These are phyloP conservation scores for Periplaneta americana DNA, from an alignment of 1,140 invertebrate species.

Conservation along the genomic window DNA sequence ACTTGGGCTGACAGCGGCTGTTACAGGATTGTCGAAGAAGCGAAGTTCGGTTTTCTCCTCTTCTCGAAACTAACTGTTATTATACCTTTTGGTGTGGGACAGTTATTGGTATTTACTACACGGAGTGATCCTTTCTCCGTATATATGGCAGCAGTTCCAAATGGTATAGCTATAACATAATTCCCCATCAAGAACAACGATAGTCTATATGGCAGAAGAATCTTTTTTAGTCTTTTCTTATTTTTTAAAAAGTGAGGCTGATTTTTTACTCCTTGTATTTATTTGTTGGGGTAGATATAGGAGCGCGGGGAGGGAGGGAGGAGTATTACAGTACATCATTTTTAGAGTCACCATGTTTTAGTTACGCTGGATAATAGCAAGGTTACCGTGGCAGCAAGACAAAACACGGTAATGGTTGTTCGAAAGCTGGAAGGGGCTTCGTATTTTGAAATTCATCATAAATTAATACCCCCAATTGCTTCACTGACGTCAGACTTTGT, in stretches of 20 bases:
- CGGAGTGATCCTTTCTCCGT: constrained; percentile 5
- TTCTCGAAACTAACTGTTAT: constrained; percentile 11
- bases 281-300: neutral
- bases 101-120: constrained; percentile 12
- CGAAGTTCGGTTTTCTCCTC: constrained; percentile 3
- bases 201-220: neutral
- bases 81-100: constrained; percentile 12
- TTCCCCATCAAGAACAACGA: constrained; percentile 9
- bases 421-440: no score
- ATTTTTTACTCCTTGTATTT: neutral
- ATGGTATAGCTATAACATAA: constrained; percentile 11
- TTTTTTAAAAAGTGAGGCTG: neutral
- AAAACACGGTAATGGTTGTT: no score
- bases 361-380: neutral
- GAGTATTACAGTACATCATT: neutral
- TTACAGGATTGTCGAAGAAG: constrained; percentile 6
- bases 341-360: neutral
- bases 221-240: neutral
- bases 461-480: no score
- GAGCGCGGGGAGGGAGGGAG: no score
- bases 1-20: neutral
- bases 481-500: no score
- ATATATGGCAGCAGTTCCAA: constrained; percentile 6
- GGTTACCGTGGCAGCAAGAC: neutral
- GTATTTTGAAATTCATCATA: no score